A percentile compares a stretch with the other conserved stretches of the same genome.
These are phyloP conservation scores for Candidula unifasciata DNA, from an alignment of 2,888 invertebrate genomes.

Conservation along the genomic window DNA sequence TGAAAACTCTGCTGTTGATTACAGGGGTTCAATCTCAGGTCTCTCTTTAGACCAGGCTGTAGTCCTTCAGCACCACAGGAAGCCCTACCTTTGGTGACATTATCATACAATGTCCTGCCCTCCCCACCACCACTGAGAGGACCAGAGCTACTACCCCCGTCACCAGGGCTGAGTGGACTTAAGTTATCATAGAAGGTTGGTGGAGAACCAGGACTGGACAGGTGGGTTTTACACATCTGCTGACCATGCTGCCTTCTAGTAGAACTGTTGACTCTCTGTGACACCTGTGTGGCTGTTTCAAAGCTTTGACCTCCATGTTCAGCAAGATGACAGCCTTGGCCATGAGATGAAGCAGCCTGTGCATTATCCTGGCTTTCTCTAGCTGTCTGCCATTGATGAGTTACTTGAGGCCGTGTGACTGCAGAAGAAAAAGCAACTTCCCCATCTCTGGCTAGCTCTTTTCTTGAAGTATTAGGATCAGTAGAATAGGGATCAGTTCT, in stretches of 20 bases:
- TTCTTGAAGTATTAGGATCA: neutral
- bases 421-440: neutral
- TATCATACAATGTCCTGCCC: constrained; percentile 9
- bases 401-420: neutral
- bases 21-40: neutral
- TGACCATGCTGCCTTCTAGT: neutral
- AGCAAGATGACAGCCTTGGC: neutral
- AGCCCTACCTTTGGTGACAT: neutral
- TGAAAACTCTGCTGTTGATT: neutral
- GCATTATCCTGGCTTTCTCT: neutral
- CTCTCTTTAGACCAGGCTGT: neutral
- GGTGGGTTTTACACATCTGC: neutral
- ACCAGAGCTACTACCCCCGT: too few species aligned
- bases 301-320: neutral
- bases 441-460: neutral
- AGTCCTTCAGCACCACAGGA: neutral
- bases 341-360: neutral
- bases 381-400: neutral
- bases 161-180: too few species aligned
- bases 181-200: constrained; percentile 32
- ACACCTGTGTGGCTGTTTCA: neutral
- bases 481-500: neutral
- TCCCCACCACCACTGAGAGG: neutral
- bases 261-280: neutral
- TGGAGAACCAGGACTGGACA: neutral